A percentile compares a stretch with the other conserved stretches of the same genome.
phyloP scores from a whole-genome alignment of 2,888 invertebrate genomes.

The Athetis lepigone region DNA sequence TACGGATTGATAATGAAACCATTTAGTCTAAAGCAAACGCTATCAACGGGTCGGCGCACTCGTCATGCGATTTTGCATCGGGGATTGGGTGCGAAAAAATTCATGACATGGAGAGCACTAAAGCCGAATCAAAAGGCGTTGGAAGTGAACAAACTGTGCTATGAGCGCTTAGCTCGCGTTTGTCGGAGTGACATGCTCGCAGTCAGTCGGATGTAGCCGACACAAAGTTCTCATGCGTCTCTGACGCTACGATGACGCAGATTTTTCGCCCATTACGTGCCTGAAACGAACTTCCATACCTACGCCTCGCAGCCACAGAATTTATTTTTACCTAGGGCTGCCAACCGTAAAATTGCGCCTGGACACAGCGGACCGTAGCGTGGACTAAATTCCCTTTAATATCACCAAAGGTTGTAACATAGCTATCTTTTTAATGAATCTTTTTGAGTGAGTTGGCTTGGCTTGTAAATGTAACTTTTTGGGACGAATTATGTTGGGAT shows the following conservation, averaged over 20 bases:
- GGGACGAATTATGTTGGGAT: neutral
- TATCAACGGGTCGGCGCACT: conserved; percentile 39
- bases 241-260: conserved; percentile 61
- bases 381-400: conserved; percentile 40
- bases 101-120: conserved; percentile 47
- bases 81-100: conserved; percentile 47
- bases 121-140: conserved; percentile 53
- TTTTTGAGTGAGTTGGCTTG: conserved; percentile 1
- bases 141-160: conserved; percentile 52
- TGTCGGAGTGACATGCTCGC: conserved; percentile 39
- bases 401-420: conserved; percentile 28
- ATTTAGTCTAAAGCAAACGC: conserved; percentile 45
- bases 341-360: conserved; percentile 67
- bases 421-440: conserved; percentile 33
- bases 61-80: conserved; percentile 48
- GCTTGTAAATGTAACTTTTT: neutral
- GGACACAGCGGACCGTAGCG: conserved; percentile 53
- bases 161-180: conserved; percentile 47
- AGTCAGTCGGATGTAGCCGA: conserved; percentile 38
- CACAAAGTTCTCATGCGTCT: conserved; percentile 60
- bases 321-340: conserved; percentile 66
- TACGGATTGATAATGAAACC: conserved; percentile 25
- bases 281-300: conserved; percentile 47
- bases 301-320: conserved; percentile 51
- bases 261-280: conserved; percentile 57